phyloP scores from a whole-genome alignment of 1,140 invertebrate species.

The Trinorchestia longiramus region DNA sequence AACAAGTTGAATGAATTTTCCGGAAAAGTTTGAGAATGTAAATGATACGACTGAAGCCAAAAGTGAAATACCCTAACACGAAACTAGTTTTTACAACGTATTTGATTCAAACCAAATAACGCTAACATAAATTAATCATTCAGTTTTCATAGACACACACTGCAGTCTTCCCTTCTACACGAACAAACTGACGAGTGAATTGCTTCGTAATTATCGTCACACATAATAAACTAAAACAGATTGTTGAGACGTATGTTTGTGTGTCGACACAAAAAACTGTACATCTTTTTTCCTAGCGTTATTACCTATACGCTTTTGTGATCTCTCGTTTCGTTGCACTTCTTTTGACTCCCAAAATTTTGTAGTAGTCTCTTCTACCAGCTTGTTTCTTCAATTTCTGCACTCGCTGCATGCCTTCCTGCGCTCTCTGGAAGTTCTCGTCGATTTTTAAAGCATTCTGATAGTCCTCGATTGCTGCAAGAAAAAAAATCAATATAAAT shows the following conservation, averaged over 20 bases:
- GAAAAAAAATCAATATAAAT: conserved; percentile 32
- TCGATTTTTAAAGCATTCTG: conserved; percentile 84
- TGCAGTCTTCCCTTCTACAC: too few species aligned
- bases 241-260: not conserved
- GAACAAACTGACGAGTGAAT: too few species aligned
- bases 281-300: not conserved
- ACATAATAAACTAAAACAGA: not conserved
- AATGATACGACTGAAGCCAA: not conserved
- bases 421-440: conserved; percentile 82
- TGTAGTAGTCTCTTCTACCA: conserved; percentile 97
- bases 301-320: conserved; percentile 88
- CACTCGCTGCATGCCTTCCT: conserved; percentile 89
- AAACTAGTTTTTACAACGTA: not conserved
- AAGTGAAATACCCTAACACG: not conserved
- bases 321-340: conserved; percentile 94
- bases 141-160: too few species aligned
- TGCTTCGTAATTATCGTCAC: not conserved
- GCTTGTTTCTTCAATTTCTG: conserved; percentile 95
- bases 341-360: conserved; percentile 90
- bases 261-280: not conserved
- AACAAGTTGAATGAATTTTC: not conserved
- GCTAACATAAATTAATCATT: not conserved
- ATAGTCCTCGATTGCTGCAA: conserved; percentile 61
- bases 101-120: not conserved
- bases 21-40: not conserved